Evolutionary conservation across 2,888 invertebrate species (phyloP), one percentile per base, ranked within the genome.

Genomic region (Bellardia pandia): DNA sequence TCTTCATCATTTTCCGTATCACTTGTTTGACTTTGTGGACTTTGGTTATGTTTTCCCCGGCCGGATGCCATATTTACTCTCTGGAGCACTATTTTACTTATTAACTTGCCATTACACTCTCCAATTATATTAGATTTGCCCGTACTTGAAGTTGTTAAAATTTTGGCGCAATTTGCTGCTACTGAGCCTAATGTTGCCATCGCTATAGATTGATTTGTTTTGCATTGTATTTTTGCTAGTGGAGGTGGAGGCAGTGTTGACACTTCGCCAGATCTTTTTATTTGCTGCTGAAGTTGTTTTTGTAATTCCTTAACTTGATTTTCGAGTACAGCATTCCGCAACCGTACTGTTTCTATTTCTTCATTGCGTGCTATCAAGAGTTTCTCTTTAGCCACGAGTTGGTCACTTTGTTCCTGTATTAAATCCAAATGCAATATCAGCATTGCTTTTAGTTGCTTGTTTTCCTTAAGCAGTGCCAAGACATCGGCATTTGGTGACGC

Each of bases 381-480:
- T 92, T 96, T 97, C 90, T 98, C 98, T 93, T 96, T 97, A 90
- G 96, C 96, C 89, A 96, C 95, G 88, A 98, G 95, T 90, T 96
- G 95, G 91, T 98, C 97, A 91, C 97, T 97, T 94, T 98, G 98
- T 93, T 98, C 97, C 93, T 98, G 98, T 92, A 98, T 97, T 88
- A 98, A 94, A 93, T 98, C 98, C 91, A 98, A 94, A 93, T 98
- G 98, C 89, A 97, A 95, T 85, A 97, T 94, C 88, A 98, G 94
- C 92, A 98, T 95, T 89, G 97, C 96, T 94, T 97, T 97, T 14
- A 94, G 88, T 77, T 93, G 93, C 86, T 94, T 93, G 80, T 93
- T 93, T 88, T 94, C 93, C 76, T 93, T 92, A n/a, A 93, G 89
- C 8, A 93, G 82, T 8, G 92, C 90, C 79, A 93, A 90, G 23